phyloP scores from a whole-genome alignment of 2,797 vertebrate genomes.

The Hypotaenidia okinawae region DNA sequence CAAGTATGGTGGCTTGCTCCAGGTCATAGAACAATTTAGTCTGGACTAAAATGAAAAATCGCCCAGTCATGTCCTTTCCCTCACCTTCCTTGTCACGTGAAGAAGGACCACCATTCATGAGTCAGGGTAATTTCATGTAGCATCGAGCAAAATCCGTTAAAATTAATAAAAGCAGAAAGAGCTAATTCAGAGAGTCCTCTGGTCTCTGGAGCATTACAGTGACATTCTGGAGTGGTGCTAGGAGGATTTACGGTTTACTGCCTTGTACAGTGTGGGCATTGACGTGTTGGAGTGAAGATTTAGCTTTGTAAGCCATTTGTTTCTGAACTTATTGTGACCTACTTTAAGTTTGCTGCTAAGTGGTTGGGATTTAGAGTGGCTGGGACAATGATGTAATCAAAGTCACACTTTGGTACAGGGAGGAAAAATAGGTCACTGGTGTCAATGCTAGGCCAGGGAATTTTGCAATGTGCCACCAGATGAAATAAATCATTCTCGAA shows the following conservation, averaged over 20 bases:
- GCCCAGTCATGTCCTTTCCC: background rate
- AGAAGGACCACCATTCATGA: background rate
- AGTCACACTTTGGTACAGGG: constrained; percentile 6
- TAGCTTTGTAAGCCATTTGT: constrained; percentile 17
- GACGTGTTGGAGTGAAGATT: background rate
- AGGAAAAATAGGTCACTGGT: constrained; percentile 31
- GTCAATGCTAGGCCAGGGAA: background rate
- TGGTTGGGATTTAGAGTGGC: constrained; percentile 53
- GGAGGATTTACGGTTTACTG: background rate
- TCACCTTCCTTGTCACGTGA: background rate
- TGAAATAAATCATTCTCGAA: background rate
- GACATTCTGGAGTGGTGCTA: background rate
- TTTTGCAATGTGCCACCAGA: background rate
- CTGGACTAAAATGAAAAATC: background rate
- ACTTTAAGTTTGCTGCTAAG: constrained; percentile 49
- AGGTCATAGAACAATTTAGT: background rate
- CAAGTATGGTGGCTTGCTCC: background rate
- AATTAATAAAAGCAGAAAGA: background rate
- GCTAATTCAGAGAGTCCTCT: background rate
- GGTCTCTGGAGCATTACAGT: background rate
- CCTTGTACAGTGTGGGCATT: background rate
- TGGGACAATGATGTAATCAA: constrained; percentile 31
- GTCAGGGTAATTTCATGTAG: background rate
- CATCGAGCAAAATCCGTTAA: background rate
- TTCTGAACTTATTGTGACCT: constrained; percentile 40